These are phyloP conservation scores for Hydrotaea diabolus DNA, from an alignment of 2,888 invertebrate genomes.

Conservation along the genomic window DNA sequence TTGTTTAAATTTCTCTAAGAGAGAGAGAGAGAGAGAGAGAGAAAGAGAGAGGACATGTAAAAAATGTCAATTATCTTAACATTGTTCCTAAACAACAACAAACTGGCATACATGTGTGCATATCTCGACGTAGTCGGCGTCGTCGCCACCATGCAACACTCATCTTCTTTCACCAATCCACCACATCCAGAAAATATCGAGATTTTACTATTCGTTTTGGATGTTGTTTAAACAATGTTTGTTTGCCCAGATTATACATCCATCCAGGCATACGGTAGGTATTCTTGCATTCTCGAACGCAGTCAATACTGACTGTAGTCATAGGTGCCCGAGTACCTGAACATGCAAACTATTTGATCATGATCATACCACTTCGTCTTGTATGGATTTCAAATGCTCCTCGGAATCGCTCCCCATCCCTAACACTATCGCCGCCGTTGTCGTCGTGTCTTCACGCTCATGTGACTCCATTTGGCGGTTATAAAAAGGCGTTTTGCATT, in stretches of 20 bases:
- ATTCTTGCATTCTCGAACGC: not conserved
- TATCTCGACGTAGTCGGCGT: not conserved
- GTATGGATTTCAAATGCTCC: not conserved
- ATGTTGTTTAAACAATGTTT: conserved; percentile 5
- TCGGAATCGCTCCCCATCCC: not conserved
- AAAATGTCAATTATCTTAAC: conserved; percentile 40
- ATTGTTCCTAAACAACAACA: conserved; percentile 19
- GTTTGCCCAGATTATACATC: not conserved
- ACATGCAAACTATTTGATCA: conserved; percentile 62
- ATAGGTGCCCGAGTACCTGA: conserved; percentile 17
- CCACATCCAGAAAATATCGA: not conserved
- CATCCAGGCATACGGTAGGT: no score
- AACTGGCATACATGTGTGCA: not conserved
- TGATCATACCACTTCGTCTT: conserved; percentile 46
- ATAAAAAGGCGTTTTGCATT: conserved; percentile 62
- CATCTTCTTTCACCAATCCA: not conserved
- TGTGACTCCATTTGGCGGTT: conserved; percentile 15
- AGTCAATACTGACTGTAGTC: not conserved
- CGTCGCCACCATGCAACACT: not conserved
- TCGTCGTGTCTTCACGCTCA: not conserved
- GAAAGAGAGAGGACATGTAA: no score
- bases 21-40: no score
- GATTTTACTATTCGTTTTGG: not conserved
- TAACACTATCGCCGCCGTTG: not conserved
- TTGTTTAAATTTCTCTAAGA: conserved; percentile 34